Percentiles rank a stretch among this genome's conserved stretches.
Evolutionary conservation across 1,140 invertebrate species (phyloP).

Genomic region (Drosophila tani): DNA sequence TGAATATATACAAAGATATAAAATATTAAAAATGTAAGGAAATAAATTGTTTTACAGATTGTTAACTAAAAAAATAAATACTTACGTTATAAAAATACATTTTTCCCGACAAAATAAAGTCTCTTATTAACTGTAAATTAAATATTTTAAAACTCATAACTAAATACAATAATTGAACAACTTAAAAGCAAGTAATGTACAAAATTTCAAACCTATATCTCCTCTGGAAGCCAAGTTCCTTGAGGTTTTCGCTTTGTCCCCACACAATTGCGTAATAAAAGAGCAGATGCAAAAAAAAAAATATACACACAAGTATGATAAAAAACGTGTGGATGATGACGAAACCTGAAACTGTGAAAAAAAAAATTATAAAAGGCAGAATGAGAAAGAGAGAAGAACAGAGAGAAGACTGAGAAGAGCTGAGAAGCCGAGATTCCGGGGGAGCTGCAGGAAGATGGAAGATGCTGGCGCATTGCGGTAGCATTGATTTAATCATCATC

Average conservation of each 20-base stretch:
- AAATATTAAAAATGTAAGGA: no score
- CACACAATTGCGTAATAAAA: conserved; percentile 32
- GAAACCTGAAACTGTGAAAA: conserved; percentile 51
- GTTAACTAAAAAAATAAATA: no score
- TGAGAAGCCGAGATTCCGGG: not conserved
- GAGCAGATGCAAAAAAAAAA: conserved; percentile 30
- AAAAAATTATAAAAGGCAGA: conserved; percentile 17
- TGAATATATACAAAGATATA: no score
- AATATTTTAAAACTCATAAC: no score
- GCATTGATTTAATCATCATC: conserved; percentile 83
- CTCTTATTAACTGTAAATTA: no score
- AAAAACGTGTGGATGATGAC: conserved; percentile 16
- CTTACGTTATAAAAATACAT: no score
- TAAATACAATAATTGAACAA: not conserved
- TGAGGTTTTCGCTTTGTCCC: not conserved
- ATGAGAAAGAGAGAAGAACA: conserved; percentile 7
- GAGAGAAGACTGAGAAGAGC: not conserved
- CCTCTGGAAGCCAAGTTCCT: not conserved
- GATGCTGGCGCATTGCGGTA: conserved; percentile 75
- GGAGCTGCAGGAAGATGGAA: conserved; percentile 33
- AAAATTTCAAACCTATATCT: not conserved
- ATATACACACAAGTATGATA: not conserved
- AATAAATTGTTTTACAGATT: no score
- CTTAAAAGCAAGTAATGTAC: no score
- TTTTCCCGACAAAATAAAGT: no score